Conservation (phyloP, 2,888 invertebrate genomes). For the Eupithecia subumbrata region DNA sequence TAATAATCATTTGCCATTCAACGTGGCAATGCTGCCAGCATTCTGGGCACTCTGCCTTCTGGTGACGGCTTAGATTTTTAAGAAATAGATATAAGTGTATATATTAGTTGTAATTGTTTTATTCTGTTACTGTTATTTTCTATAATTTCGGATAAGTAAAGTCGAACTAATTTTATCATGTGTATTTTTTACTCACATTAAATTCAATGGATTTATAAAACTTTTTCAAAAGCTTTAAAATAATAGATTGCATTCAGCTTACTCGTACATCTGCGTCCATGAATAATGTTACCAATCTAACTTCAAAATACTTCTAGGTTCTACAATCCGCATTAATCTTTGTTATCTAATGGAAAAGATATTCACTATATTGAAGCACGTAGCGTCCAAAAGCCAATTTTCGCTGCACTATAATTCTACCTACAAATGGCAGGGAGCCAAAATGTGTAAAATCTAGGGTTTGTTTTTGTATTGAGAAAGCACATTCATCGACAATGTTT, state of each 20-base stretch:
- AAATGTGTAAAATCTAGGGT: background rate
- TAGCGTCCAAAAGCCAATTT: conserved; percentile 24
- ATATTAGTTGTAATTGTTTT: too few species aligned
- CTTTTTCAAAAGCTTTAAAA: background rate
- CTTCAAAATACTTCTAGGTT: conserved; percentile 2
- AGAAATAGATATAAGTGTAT: too few species aligned
- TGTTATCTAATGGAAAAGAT: conserved; percentile 8
- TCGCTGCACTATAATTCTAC: conserved; percentile 16
- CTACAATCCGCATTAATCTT: conserved; percentile 19
- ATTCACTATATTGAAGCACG: conserved; percentile 11
- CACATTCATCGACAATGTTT: background rate
- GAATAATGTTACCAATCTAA: conserved; percentile 11
- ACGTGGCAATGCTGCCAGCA: too few species aligned
- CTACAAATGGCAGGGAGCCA: conserved; percentile 14
- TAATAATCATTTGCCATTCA: too few species aligned
- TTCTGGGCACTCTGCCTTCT: too few species aligned
- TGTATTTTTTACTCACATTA: background rate
- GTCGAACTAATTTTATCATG: too few species aligned
- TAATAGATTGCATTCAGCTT: background rate
- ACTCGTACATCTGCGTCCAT: background rate
- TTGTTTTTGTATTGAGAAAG: background rate
- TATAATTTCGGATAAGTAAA: too few species aligned
- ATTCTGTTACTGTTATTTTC: too few species aligned
- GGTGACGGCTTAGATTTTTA: too few species aligned
- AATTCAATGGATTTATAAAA: background rate